Base-by-base conservation (phyloP, 2,888 invertebrate genomes). In the Lissonota sp. region DNA sequence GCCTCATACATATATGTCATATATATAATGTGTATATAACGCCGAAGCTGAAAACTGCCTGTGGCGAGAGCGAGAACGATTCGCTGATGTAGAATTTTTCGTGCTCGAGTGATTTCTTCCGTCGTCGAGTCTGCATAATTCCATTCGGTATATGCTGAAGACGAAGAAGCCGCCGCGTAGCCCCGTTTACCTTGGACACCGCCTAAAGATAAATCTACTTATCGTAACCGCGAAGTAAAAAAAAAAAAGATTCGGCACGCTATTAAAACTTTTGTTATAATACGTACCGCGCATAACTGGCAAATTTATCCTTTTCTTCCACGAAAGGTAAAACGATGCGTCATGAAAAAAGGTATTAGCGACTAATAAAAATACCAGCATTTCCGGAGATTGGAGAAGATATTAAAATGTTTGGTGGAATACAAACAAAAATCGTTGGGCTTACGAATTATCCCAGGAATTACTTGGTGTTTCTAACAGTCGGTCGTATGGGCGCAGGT, bases 41-140 rank as follows among this genome's bases (percentile, higher is more conserved):
- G 42, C n/a, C 37, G 42, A 40, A 63, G 51, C 26, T 49, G 62
- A 51, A 37, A 79, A 70, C 10, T 66, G 70, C 70, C 66, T 67
- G n/a, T 42, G 51, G 46, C 53, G 40, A 64, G 72, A 70, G 75
- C 26, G 66, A 63, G 57, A 79, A 69, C 69, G 69, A 73, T 69
- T 70, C 81, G 81, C 77, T 77, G 81, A 81, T 70, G 81, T 77
- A 55, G 77, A 64, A 80, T 80, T 77, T 69, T 80, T 80, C 72
- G 76, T 63, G 76, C 80, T 69, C 80, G 63, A 64, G 46, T 64
- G 72, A 77, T 77, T 75, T 67, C 46, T 73, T 58, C 26, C 76
- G 67, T 7, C 63, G 76, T 58, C 62, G 80, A 73, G 64, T 81
- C 73, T 64, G 69, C 70, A 73, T 81, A 73, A 78, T 74, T 81